A percentile compares a stretch with the other conserved stretches of the same genome.
Evolutionary conservation across 2,888 invertebrate genomes (phyloP).

Genomic region (Odiellus spinosus): DNA sequence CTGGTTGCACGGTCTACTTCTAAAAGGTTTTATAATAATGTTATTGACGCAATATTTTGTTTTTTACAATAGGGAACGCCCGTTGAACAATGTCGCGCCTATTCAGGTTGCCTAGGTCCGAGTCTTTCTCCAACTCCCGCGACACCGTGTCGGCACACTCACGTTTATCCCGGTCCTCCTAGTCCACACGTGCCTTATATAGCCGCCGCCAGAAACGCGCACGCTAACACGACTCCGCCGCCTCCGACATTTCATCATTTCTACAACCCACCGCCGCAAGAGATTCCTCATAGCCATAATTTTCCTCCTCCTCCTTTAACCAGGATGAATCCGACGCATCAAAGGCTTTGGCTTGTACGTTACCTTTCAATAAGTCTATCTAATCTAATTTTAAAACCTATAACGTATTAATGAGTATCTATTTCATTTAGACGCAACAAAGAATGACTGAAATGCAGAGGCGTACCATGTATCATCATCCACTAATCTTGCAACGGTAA

Average conservation of each 20-base stretch:
- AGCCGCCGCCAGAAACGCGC: not conserved
- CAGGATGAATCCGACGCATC: conserved; percentile 55
- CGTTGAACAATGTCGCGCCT: too few species aligned
- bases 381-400: not conserved
- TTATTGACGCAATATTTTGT: too few species aligned
- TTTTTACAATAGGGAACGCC: too few species aligned
- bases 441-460: conserved; percentile 44
- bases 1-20: too few species aligned
- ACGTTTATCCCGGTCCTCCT: conserved; percentile 9
- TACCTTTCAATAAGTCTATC: not conserved
- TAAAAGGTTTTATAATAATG: too few species aligned
- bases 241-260: conserved; percentile 10
- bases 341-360: conserved; percentile 49
- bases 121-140: too few species aligned
- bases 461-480: conserved; percentile 26
- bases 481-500: conserved; percentile 18
- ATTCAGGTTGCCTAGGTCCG: too few species aligned
- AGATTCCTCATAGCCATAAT: not conserved
- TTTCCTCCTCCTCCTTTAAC: conserved; percentile 10
- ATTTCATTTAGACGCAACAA: conserved; percentile 37
- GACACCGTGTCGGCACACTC: too few species aligned
- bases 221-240: conserved; percentile 10
- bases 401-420: not conserved
- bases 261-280: conserved; percentile 6
- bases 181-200: conserved; percentile 15